phyloP scores from a whole-genome alignment of 2,797 vertebrate genomes.

The Crenuchus spilurus region DNA sequence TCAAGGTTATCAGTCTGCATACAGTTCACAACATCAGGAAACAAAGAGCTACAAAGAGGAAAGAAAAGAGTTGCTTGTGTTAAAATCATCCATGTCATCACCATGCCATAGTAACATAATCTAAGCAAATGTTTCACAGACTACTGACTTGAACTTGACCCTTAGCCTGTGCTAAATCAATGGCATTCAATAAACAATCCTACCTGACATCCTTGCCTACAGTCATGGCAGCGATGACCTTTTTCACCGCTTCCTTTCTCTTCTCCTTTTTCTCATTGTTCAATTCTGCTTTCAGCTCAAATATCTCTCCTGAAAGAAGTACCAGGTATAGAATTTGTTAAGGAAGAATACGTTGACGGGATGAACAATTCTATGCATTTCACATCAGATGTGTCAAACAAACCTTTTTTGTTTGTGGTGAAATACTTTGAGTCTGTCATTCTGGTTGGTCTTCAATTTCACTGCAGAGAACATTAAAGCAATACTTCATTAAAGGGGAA shows the following conservation, averaged over 20 bases:
- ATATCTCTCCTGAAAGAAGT: slow-evolving; percentile 92
- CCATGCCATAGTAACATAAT: too few species aligned
- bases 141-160: background rate
- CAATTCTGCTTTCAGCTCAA: slow-evolving; percentile 97
- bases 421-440: slow-evolving; percentile 99
- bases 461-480: slow-evolving; percentile 51
- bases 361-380: too few species aligned
- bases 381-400: too few species aligned
- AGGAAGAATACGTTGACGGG: too few species aligned
- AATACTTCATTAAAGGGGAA: too few species aligned
- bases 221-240: slow-evolving; percentile 98
- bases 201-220: slow-evolving; percentile 99
- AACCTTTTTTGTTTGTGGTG: slow-evolving; percentile 99
- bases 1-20: slow-evolving; percentile 99
- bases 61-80: background rate
- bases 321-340: background rate
- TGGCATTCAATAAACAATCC: slow-evolving; percentile 3
- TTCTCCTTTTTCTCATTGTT: slow-evolving; percentile 99
- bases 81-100: background rate
- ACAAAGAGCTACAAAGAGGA: slow-evolving; percentile 83
- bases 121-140: background rate
- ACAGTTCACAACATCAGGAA: slow-evolving; percentile 98
- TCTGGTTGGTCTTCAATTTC: slow-evolving; percentile 74
- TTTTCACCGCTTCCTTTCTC: slow-evolving; percentile 97
- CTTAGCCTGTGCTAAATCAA: background rate